Base-by-base conservation (phyloP, 92 coral and sea anemone species). In the Epizoanthus stellaris region DNA sequence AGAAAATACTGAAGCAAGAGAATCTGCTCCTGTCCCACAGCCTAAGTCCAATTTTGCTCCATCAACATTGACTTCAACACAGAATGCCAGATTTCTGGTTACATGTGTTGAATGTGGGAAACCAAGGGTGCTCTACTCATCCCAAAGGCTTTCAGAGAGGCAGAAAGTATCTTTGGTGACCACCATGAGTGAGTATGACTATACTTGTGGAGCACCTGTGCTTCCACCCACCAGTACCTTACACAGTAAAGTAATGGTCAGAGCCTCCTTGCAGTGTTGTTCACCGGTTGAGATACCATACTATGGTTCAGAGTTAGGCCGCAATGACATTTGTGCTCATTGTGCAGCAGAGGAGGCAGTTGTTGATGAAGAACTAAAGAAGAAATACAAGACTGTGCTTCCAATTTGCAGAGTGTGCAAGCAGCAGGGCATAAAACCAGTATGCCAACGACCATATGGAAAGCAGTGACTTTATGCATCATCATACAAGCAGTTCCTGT, bases 321-420 rank as follows among this genome's bases (percentile, higher is more conserved):
- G 86, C 65, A 81, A 39, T 15, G 86, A 82, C 38, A 42, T 82
- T 21, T 85, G 82, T 59, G 36, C 68, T 14, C 34, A 30, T 39
- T 85, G 88, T 85, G 82, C 68, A 23, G 88, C 68, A 49, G 88
- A 45, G 70, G 60, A 85, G 25, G 69, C 88, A 25, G 19, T 19
- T 38, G 45, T 62, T 3, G 80, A 62, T 74, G 72, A 85, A 45
- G 88, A 85, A 7, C 63, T 75, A 3, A 84, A 84, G 88, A 85
- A 85, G 52, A 72, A 76, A 36, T 85, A 21, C 36, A 82, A 85
- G 65, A 85, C 88, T 25, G 88, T 85, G 10, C 88, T 85, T 74
- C 88, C 75, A 42, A 85, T 85, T 19, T 85, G 83, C 42, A 36
- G 19, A 16, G 54, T 14, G 1, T 85, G 88, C 82, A 85, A 30